Evolutionary conservation across 2,888 invertebrate genomes (phyloP).

Genomic region (Thera obeliscata): DNA sequence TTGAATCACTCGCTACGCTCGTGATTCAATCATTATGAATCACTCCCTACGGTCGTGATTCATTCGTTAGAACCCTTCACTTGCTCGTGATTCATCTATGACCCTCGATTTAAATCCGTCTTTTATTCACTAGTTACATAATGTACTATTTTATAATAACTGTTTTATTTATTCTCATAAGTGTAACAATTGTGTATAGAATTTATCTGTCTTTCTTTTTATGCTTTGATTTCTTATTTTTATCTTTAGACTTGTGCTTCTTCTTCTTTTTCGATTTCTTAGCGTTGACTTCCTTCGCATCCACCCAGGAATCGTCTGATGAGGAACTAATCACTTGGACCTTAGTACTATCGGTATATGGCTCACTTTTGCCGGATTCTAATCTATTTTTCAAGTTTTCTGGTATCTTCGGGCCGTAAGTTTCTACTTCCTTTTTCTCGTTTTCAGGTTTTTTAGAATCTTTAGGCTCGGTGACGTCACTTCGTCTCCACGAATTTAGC

Average conservation of each 20-base stretch:
- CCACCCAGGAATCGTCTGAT: slow-evolving; percentile 82
- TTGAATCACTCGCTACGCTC: no score
- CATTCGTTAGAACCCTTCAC: no score
- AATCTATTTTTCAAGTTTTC: slow-evolving; percentile 67
- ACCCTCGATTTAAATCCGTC: no score
- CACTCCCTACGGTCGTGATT: no score
- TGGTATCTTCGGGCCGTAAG: slow-evolving; percentile 86
- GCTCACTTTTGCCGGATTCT: slow-evolving; percentile 45
- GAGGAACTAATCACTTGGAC: slow-evolving; percentile 57
- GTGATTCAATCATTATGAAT: no score
- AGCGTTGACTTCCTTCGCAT: slow-evolving; percentile 69
- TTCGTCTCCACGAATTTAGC: slow-evolving; percentile 77
- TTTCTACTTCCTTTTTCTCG: slow-evolving; percentile 43
- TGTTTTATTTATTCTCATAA: not conserved
- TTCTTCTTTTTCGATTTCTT: slow-evolving; percentile 76
- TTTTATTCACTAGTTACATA: no score
- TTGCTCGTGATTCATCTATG: no score
- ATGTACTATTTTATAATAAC: no score
- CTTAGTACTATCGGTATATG: slow-evolving; percentile 18
- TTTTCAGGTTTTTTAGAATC: slow-evolving; percentile 20
- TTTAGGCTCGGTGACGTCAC: slow-evolving; percentile 31
- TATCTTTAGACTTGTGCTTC: slow-evolving; percentile 62
- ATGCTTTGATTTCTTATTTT: slow-evolving; percentile 74
- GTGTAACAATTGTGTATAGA: slow-evolving; percentile 8
- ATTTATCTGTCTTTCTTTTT: slow-evolving; percentile 70